Evolutionary conservation across 35 echinoderm and acorn worm species (phyloP), one percentile per base, ranked within the genome.

Genomic region (Hemicentrotus pulcherrimus): DNA sequence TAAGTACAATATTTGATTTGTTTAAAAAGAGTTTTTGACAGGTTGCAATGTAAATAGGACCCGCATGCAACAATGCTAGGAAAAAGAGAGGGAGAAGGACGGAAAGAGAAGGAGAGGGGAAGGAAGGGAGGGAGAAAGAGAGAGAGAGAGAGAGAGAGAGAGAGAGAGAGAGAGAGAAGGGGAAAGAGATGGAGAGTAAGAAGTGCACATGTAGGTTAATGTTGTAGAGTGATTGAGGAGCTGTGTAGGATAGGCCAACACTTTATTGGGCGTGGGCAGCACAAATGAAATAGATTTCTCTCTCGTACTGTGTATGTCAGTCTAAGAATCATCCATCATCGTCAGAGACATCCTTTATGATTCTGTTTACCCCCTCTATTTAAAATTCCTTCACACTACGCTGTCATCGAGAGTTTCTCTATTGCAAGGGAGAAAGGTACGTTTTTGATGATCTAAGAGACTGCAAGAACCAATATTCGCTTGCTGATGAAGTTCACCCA

Each of bases 181-280:
- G 52, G 52, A 59, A 59, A 18, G 65, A 78, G 28, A 78, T 22
- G 65, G 65, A n/a, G 22, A 78, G 19, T 30, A 78, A 78, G 19
- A n/a, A 7, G 50, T 55, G 10, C 15, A 55, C 50, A 55, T 55
- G 50, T 55, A 24, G 65, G 65, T 18, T 78, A 78, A 78, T 78
- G 65, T 78, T 78, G 65, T 78, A 78, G 65, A n/a, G 65, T 78
- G 65, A 78, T 78, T 78, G 65, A 78, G 65, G 65, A 78, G 65
- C 65, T 78, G 19, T 28, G 7, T 28, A 4, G 65, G 65, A 78
- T 22, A 78, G 28, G 19, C 19, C 9, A 28, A 28, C 28, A 78
- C 65, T 78, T 78, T 59, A 59, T 59, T 59, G 9, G 52, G 52
- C 65, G 65, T 78, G 65, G 65, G 65, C 65, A 78, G 22, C 65